These are phyloP conservation scores for Ctenopoma kingsleyae DNA, from an alignment of 2,797 vertebrate species.

Conservation along the genomic window DNA sequence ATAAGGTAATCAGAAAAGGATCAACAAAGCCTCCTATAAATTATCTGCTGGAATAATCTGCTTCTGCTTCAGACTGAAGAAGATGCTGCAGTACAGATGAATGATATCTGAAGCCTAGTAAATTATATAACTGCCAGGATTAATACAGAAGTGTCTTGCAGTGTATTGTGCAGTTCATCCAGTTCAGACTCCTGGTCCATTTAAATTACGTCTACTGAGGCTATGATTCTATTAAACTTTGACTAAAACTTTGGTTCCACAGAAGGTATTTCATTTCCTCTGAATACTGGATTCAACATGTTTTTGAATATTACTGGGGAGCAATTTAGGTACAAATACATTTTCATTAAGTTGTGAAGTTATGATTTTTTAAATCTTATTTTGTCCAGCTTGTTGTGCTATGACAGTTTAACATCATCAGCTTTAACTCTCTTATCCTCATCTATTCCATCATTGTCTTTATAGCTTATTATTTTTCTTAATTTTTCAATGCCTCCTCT, in stretches of 20 bases:
- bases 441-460: constrained; percentile 11
- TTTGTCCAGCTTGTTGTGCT: constrained; percentile 5
- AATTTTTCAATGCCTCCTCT: not conserved
- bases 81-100: constrained; percentile 10
- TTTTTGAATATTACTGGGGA: constrained; percentile 23
- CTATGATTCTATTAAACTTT: constrained; percentile 9
- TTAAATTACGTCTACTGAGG: constrained; percentile 2
- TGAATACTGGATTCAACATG: constrained; percentile 11
- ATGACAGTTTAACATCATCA: constrained; percentile 23
- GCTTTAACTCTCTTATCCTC: not conserved
- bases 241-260: constrained; percentile 2
- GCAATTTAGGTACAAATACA: constrained; percentile 27
- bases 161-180: constrained; percentile 11
- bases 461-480: not conserved
- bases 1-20: constrained; percentile 36
- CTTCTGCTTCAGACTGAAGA: not conserved
- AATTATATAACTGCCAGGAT: not conserved
- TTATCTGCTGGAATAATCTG: constrained; percentile 15
- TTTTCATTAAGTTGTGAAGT: constrained; percentile 46
- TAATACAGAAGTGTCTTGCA: not conserved
- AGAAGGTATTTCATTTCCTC: constrained; percentile 10
- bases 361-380: constrained; percentile 8
- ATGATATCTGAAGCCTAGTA: constrained; percentile 8
- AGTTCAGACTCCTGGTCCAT: constrained; percentile 19
- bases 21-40: constrained; percentile 12